Evolutionary conservation across 2,113 vertebrate species (phyloP).

Genomic region (Channa maculata): DNA sequence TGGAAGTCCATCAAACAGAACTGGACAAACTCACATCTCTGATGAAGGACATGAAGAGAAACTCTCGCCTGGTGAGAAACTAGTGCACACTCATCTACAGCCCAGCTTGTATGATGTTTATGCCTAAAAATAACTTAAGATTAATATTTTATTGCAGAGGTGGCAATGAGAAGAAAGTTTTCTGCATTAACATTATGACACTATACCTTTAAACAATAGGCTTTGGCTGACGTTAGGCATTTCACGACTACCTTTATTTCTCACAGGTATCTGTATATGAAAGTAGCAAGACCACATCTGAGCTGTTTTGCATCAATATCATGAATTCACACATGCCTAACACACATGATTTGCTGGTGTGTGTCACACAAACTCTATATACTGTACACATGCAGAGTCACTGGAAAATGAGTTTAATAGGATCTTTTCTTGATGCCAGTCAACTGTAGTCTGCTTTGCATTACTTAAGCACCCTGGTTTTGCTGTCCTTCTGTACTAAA

Average conservation of each 20-base stretch:
- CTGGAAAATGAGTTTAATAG: slow-evolving; percentile 10
- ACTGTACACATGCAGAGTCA: background rate
- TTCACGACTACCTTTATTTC: too few relatives aligned
- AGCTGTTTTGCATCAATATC: background rate
- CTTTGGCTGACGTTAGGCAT: too few relatives aligned
- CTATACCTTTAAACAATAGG: too few relatives aligned
- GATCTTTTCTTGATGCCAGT: slow-evolving; percentile 30
- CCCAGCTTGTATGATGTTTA: too few relatives aligned
- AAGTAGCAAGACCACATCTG: too few relatives aligned
- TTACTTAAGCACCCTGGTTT: slow-evolving; percentile 21
- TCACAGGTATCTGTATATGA: too few relatives aligned
- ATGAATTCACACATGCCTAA: background rate
- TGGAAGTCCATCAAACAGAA: slow-evolving; percentile 95
- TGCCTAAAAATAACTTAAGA: too few relatives aligned
- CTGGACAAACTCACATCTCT: slow-evolving; percentile 93
- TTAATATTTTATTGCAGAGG: too few relatives aligned
- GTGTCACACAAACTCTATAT: background rate
- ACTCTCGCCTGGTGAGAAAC: slow-evolving; percentile 94
- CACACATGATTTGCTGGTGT: background rate
- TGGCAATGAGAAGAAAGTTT: too few relatives aligned
- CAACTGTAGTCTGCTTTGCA: slow-evolving; percentile 22
- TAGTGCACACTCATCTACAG: background rate
- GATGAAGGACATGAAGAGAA: slow-evolving; percentile 98
- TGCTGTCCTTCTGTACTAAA: slow-evolving; percentile 25
- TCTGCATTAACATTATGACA: too few relatives aligned